Evolutionary conservation across 92 coral and sea anemone genomes (phyloP), one percentile per base, ranked within the genome.

Genomic region (Scolanthus callimorphus): DNA sequence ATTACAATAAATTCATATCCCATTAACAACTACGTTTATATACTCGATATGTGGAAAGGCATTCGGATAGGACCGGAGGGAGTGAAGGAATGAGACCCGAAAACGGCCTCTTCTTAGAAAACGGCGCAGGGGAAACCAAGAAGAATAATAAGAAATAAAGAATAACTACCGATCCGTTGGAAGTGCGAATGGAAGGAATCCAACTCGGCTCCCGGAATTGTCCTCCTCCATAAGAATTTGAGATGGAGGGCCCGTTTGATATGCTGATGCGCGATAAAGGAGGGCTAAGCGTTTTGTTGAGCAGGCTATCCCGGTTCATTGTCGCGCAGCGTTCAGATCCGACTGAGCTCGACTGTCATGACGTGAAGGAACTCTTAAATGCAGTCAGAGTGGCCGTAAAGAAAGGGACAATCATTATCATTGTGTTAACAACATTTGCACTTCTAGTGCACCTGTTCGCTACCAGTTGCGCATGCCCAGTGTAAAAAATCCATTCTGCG

Each of bases 381-480:
- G 99, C 99, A 94, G 81, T 74, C 87, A 84, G 91, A 94, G 95
- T 90, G 99, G 84, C 84, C 99, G 91, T 89, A 89, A 89, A 94
- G 99, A 94, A 94, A 94, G 96, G 84, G 88, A 94, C 99, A 94
- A 94, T n/a, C 94, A 90, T 83, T 94, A 85, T 80, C 99, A 94
- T 94, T 94, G 98, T 94, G 99, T 94, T 94, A 94, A 94, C 99
- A 94, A 84, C 88, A 89, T 88, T 94, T 87, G 95, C 96, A 87
- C 96, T 87, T 94, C 84, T 87, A 70, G 79, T 81, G 88, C 99
- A 94, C 99, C 99, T 94, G 99, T 84, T 89, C 83, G 54, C 77
- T 67, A 39, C 73, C 85, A 54, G 76, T 62, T 70, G 78, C 96
- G 99, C 99, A 85, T 73, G 99, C 97, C 96, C 70, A 67, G 45